Evolutionary conservation across 2,113 vertebrate genomes (phyloP), one percentile per base, ranked within the genome.

Genomic region (Arvicanthis niloticus): DNA sequence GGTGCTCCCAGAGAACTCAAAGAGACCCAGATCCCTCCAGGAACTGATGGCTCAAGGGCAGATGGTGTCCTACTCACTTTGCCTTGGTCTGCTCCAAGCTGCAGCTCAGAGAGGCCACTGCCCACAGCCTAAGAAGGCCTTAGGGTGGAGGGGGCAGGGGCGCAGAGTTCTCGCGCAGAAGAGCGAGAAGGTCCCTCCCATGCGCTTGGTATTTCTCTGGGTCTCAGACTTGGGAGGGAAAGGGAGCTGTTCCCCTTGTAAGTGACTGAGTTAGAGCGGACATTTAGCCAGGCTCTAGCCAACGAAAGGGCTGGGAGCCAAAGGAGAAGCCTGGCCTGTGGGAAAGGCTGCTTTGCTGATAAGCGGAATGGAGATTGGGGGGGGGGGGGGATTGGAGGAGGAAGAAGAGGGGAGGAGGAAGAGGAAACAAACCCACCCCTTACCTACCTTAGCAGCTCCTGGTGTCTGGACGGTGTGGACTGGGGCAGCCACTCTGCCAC

Each of bases 1-100:
- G 6, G 34, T 2, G 7, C 21, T n/a, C 67, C 29, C n/a, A 37
- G 6, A 13, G 53, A 48, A 2, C 62, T 80, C 60, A 40, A 21
- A 37, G 24, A 73, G 51, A 88, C 68, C 51, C 51, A 34, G 37
- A 15, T 9, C 0, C 3, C 42, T 8, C 86, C 37, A 1, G 15
- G 3, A 24, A 4, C 15, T 7, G 0, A 1, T 0, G 37, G 58
- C 40, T 29, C 60, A 9, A 45, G 51, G 81, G 53, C 22, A 1
- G 29, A 34, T n/a, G 26, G 37, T 17, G 17, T 11, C 13, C 51
- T 48, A 51, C 48, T n/a, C 60, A 31, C 80, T 73, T 24, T 7
- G 31, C 70, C 40, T 75, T n/a, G 45, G 78, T 72, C 82, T 77
- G 60, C 22, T 51, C 3, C 51, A 76, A 67, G 3, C 62, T 16